These are phyloP conservation scores for Cephus sareptanus DNA, from an alignment of 2,888 invertebrate genomes.

Conservation along the genomic window DNA sequence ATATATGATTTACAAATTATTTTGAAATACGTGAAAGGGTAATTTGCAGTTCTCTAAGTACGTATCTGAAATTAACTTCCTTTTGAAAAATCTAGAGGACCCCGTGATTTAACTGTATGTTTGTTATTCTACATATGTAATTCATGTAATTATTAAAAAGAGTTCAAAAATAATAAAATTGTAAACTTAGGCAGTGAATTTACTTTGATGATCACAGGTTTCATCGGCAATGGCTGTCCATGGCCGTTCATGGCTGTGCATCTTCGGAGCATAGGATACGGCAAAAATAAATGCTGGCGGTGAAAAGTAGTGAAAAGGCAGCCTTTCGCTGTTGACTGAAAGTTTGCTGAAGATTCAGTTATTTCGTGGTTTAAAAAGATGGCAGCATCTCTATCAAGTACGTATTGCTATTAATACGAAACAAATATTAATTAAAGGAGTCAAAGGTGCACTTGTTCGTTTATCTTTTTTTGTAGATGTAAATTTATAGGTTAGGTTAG, in stretches of 20 bases:
- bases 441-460: background rate
- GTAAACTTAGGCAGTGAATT: background rate
- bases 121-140: background rate
- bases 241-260: background rate
- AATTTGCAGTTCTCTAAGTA: background rate
- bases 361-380: slow-evolving; percentile 31
- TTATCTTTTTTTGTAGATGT: slow-evolving; percentile 6
- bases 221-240: background rate
- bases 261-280: background rate
- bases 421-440: background rate
- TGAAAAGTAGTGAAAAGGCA: background rate
- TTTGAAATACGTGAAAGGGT: background rate
- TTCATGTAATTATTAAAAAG: background rate
- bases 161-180: background rate
- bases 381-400: slow-evolving; percentile 51
- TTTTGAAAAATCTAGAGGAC: background rate
- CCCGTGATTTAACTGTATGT: background rate
- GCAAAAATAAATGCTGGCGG: background rate
- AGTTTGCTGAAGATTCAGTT: background rate
- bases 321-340: background rate
- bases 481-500: slow-evolving; percentile 1
- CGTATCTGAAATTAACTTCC: background rate
- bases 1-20: background rate
- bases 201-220: background rate
- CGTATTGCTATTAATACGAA: slow-evolving; percentile 8